phyloP scores from a whole-genome alignment of 2,113 vertebrate species.

The Amphiprion percula region DNA sequence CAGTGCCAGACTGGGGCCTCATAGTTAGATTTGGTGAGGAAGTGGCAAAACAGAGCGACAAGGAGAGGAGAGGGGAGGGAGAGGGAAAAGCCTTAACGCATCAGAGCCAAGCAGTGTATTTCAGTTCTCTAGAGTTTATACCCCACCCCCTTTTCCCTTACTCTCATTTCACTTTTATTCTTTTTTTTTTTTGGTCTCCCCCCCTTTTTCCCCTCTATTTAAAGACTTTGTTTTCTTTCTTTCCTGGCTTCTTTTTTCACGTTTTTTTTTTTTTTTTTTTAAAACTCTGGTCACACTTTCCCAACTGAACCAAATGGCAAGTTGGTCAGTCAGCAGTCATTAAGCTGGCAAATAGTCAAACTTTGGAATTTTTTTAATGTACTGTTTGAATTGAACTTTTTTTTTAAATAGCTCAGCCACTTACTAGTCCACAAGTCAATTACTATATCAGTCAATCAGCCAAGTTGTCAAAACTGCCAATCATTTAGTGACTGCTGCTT shows the following conservation, averaged over 20 bases:
- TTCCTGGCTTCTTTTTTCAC: neutral
- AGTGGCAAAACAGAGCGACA: conserved; percentile 13
- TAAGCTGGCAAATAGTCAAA: no score
- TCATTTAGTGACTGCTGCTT: conserved; percentile 19
- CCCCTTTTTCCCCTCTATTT: neutral
- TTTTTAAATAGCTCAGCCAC: no score
- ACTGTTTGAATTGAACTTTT: no score
- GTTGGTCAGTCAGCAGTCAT: conserved; percentile 17
- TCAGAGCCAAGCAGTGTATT: neutral
- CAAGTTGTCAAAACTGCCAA: neutral
- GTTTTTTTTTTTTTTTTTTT: neutral
- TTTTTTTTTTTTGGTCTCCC: no score
- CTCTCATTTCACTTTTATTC: neutral
- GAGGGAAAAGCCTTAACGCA: neutral
- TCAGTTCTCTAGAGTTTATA: no score
- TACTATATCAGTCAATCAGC: neutral
- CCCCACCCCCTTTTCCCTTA: no score
- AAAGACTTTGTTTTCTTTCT: neutral
- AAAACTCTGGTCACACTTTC: conserved; percentile 27
- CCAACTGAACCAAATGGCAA: conserved; percentile 9
- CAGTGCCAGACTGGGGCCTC: conserved; percentile 26
- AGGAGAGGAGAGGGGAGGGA: neutral
- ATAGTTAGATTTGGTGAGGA: conserved; percentile 50
- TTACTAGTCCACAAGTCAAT: neutral
- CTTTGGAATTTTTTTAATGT: no score